These are phyloP conservation scores for Nebria brevicollis DNA, from an alignment of 2,888 invertebrate genomes.

Conservation along the genomic window DNA sequence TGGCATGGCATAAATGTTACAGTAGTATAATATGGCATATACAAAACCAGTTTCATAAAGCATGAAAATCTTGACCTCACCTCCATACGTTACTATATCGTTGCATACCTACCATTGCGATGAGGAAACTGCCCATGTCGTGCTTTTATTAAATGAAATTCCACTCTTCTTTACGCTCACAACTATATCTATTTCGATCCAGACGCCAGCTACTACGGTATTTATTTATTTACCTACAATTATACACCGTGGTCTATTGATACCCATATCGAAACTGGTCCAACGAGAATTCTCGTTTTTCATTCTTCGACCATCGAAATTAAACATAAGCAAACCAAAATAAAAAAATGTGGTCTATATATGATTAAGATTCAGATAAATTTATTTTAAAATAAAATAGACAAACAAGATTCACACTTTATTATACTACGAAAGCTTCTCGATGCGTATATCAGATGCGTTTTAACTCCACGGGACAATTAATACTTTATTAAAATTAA, in stretches of 20 bases:
- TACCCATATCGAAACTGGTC: neutral
- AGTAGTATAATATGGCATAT: neutral
- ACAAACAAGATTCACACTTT: too few relatives aligned
- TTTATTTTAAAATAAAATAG: too few relatives aligned
- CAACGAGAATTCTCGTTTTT: too few relatives aligned
- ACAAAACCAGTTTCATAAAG: neutral
- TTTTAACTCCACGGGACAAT: too few relatives aligned
- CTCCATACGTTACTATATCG: neutral
- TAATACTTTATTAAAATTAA: too few relatives aligned
- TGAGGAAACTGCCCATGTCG: neutral
- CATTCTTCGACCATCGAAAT: too few relatives aligned
- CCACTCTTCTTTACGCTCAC: neutral
- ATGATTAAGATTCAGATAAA: too few relatives aligned
- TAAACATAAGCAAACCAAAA: too few relatives aligned
- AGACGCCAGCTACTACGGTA: neutral
- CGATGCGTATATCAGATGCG: too few relatives aligned
- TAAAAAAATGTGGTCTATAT: too few relatives aligned
- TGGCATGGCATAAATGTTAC: neutral
- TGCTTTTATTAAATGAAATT: slow-evolving; percentile 1
- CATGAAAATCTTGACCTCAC: neutral
- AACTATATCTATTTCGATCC: neutral
- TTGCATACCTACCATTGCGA: neutral
- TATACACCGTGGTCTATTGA: neutral
- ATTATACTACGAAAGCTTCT: too few relatives aligned
- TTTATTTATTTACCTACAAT: neutral